These are phyloP conservation scores for Trichonephila inaurata DNA, from an alignment of 1,140 invertebrate genomes.

Conservation along the genomic window DNA sequence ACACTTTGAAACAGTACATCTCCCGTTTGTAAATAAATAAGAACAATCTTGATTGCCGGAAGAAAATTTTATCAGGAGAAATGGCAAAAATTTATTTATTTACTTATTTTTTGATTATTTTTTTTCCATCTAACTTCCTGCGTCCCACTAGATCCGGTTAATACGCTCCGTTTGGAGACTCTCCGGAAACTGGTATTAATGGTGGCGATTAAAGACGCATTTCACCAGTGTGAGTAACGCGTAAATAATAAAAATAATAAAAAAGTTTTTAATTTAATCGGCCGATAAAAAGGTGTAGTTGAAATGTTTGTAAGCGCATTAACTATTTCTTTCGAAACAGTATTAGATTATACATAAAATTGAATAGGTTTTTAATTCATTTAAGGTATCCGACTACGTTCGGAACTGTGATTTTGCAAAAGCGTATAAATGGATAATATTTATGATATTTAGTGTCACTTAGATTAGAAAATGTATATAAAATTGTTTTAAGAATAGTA, in stretches of 20 bases:
- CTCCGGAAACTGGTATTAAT: slow-evolving; percentile 1
- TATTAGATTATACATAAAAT: neutral
- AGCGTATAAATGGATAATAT: too few species aligned
- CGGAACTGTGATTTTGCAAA: too few species aligned
- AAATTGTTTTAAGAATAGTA: too few species aligned
- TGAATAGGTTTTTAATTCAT: neutral
- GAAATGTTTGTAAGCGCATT: too few species aligned
- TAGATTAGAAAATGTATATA: too few species aligned
- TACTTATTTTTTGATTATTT: neutral
- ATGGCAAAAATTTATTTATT: neutral
- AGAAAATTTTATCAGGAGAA: neutral
- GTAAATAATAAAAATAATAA: neutral
- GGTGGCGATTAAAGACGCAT: slow-evolving; percentile 3
- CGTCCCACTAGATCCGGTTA: neutral
- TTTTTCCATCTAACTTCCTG: neutral
- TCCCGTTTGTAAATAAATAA: neutral
- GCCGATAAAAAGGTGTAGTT: neutral
- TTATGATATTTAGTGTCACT: too few species aligned
- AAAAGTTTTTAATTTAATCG: neutral
- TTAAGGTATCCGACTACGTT: too few species aligned
- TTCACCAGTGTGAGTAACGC: neutral
- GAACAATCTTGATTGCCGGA: neutral
- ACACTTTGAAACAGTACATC: neutral
- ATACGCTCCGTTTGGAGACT: neutral
- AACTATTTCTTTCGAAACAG: neutral